A percentile compares a stretch with the other conserved stretches of the same genome.
phyloP scores from a whole-genome alignment of 2,797 vertebrate species.

The Falco naumanni region DNA sequence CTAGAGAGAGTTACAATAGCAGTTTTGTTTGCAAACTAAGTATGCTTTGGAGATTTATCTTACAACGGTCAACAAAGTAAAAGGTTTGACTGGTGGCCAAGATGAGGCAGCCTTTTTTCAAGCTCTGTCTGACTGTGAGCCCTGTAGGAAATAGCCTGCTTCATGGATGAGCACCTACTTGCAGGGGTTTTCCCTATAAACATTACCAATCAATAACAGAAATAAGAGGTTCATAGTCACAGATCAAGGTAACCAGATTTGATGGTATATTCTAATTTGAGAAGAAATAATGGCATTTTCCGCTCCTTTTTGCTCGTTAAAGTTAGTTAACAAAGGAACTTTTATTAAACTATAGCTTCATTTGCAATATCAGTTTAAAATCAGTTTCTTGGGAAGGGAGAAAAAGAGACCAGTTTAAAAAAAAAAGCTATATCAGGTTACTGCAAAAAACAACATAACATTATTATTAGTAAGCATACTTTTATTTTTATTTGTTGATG shows the following conservation, averaged over 20 bases:
- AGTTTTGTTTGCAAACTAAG: not conserved
- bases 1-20: not conserved
- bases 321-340: not conserved
- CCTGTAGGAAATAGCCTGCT: not conserved
- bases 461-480: not conserved
- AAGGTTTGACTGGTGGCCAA: not conserved
- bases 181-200: not conserved
- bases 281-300: not conserved
- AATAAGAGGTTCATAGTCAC: not conserved
- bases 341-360: not conserved
- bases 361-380: not conserved
- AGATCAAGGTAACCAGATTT: not conserved
- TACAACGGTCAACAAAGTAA: not conserved
- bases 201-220: not conserved
- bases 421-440: not conserved
- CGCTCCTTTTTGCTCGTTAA: not conserved
- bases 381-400: not conserved
- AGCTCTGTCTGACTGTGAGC: not conserved
- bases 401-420: not conserved
- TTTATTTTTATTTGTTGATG: not conserved
- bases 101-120: not conserved
- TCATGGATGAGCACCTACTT: fast-evolving
- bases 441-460: not conserved
- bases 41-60: not conserved
- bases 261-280: not conserved